Base-by-base conservation (phyloP, 2,888 invertebrate genomes). In the Pseudococcus viburni region DNA sequence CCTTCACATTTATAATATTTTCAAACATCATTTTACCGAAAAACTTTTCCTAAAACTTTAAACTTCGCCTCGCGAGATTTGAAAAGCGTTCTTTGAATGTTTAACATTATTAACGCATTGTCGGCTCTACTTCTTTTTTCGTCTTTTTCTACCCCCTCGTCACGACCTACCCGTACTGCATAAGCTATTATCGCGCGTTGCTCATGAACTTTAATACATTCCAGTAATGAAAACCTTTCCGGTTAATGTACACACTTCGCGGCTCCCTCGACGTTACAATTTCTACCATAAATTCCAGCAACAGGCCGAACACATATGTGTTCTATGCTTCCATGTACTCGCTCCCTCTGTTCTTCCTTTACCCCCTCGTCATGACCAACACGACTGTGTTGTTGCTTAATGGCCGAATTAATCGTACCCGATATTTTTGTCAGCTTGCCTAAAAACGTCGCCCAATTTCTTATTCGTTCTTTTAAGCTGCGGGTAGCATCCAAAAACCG, bases 101-200 rank as follows among this genome's bases (percentile, higher is more conserved):
- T 80, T 39, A 80, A 80, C 80, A 80, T 80, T 80, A 80, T 80
- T 80, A 80, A 80, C 80, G 80, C 80, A 80, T 80, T 80, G 39
- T 80, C 80, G 80, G 42, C 15, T 39, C 80, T 80, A n/a, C 46
- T 42, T 80, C 19, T 80, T 46, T 80, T 80, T 80, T 42, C n/a
- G 12, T 17, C 42, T 46, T 46, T 80, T 46, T 33, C 12, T 33
- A 33, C 26, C 68, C 68, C 68, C 68, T 5, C 26, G 15, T 9
- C 5, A 26, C 59, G 19, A 5, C n/a, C 7, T 12, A 12, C 11
- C 26, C 15, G 2, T 22, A 64, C 33, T 33, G 22, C 33, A 73
- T 22, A 73, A 26, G 17, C 68, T 73, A 73, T 73, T 73, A 73
- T 33, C 22, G 68, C 26, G n/a, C 26, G 68, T 6, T 73, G 68